A percentile compares a stretch with the other conserved stretches of the same genome.
Evolutionary conservation across 2,797 vertebrate genomes (phyloP).

Genomic region (Enoplosus armatus): DNA sequence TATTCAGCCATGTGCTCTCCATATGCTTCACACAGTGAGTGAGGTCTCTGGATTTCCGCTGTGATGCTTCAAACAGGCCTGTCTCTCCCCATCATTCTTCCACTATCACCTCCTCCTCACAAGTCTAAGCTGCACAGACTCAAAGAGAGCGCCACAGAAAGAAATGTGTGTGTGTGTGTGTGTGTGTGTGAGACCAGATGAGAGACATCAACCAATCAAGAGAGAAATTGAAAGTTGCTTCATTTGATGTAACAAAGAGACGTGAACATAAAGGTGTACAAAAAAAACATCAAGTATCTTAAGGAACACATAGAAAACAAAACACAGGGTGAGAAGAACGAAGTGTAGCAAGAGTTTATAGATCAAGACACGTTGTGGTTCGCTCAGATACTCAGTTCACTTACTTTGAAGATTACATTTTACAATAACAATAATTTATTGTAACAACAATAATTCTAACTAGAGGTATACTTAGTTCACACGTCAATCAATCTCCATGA

Average conservation of each 20-base stretch:
- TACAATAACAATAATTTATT: too few species aligned
- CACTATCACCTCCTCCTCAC: slow-evolving; percentile 52
- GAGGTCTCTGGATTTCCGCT: slow-evolving; percentile 72
- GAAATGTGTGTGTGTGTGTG: slow-evolving; percentile 18
- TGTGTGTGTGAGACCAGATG: slow-evolving; percentile 15
- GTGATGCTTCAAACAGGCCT: slow-evolving; percentile 65
- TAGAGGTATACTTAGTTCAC: too few species aligned
- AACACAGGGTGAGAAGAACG: too few species aligned
- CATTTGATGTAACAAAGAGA: slow-evolving; percentile 1
- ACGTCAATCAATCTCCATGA: too few species aligned
- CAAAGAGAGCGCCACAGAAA: slow-evolving; percentile 21
- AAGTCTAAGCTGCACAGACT: slow-evolving; percentile 36
- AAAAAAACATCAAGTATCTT: neutral
- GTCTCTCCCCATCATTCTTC: slow-evolving; percentile 55
- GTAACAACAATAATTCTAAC: too few species aligned
- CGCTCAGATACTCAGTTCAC: too few species aligned
- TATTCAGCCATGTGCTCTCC: slow-evolving; percentile 75
- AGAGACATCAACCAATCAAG: neutral
- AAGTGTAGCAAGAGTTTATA: too few species aligned
- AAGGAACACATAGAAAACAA: neutral
- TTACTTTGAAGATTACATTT: too few species aligned
- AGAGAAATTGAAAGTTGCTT: slow-evolving; percentile 10
- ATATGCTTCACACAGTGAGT: slow-evolving; percentile 71
- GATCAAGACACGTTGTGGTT: too few species aligned
- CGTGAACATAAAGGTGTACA: neutral